A percentile compares a stretch with the other conserved stretches of the same genome.
These are phyloP conservation scores for Paramuricea clavata DNA, from an alignment of 92 coral and sea anemone genomes.

Conservation along the genomic window DNA sequence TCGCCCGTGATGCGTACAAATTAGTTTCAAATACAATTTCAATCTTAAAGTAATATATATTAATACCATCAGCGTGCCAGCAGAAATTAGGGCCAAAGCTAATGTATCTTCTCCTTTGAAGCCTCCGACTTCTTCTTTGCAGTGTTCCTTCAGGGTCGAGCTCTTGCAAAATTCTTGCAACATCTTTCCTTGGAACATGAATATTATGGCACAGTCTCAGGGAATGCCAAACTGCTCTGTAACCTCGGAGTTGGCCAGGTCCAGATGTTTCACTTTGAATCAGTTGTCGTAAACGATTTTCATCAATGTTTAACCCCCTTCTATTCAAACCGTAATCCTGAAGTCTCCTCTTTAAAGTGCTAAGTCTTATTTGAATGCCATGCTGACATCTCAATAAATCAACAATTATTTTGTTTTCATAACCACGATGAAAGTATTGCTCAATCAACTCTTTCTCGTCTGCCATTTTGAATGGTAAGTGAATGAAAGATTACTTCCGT, in stretches of 20 bases:
- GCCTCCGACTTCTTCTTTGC: conserved; percentile 57
- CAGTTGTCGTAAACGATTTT: conserved; percentile 30
- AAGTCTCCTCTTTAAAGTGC: conserved; percentile 68
- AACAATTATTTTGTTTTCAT: conserved; percentile 59
- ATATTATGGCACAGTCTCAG: conserved; percentile 44
- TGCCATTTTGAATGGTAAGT: background rate
- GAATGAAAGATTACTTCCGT: background rate
- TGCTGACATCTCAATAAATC: conserved; percentile 55
- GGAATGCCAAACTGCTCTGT: conserved; percentile 65
- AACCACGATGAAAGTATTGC: conserved; percentile 63
- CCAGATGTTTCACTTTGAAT: conserved; percentile 56
- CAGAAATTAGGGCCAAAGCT: conserved; percentile 66
- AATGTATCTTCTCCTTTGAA: conserved; percentile 40
- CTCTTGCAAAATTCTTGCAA: conserved; percentile 53
- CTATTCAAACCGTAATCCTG: conserved; percentile 50
- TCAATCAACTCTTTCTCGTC: conserved; percentile 31
- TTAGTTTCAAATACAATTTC: background rate
- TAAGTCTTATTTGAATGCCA: conserved; percentile 50
- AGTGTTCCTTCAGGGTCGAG: conserved; percentile 55
- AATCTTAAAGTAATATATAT: background rate
- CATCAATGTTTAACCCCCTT: conserved; percentile 33
- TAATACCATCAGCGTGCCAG: conserved; percentile 71
- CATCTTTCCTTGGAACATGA: conserved; percentile 60
- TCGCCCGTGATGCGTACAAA: too few relatives aligned
- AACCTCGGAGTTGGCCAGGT: conserved; percentile 57